Evolutionary conservation across 2,797 vertebrate genomes (phyloP).

Genomic region (Eupleurogrammus muticus): DNA sequence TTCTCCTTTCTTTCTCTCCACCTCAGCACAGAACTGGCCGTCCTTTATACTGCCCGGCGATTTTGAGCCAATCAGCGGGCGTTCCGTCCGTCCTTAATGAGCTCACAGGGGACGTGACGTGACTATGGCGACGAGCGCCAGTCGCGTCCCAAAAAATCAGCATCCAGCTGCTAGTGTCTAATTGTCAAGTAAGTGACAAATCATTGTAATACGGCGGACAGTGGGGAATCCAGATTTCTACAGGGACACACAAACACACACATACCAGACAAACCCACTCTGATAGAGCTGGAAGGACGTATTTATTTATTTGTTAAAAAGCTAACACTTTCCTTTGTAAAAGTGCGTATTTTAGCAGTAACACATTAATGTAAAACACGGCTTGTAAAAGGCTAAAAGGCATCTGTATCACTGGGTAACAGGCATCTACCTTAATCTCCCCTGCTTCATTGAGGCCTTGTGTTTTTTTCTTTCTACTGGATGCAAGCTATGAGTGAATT

Average conservation of each 20-base stretch:
- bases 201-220: conserved; percentile 66
- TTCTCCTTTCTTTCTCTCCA: neutral
- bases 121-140: conserved; percentile 56
- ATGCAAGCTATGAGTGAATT: conserved; percentile 36
- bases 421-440: conserved; percentile 28
- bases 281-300: neutral
- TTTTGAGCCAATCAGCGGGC: conserved; percentile 70
- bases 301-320: neutral
- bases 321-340: no score
- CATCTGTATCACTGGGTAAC: conserved; percentile 11
- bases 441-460: conserved; percentile 59
- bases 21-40: conserved; percentile 44
- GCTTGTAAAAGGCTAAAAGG: neutral
- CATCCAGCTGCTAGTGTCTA: conserved; percentile 77
- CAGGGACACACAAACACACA: neutral
- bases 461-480: conserved; percentile 26
- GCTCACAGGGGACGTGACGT: conserved; percentile 68
- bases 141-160: conserved; percentile 66
- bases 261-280: no score
- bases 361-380: neutral
- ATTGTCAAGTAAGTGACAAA: conserved; percentile 76
- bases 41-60: conserved; percentile 55
- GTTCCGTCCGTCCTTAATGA: conserved; percentile 69
- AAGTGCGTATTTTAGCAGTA: neutral
- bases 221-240: conserved; percentile 53